Base-by-base conservation (phyloP, 2,888 invertebrate species). In the Callyntrura sp. region DNA sequence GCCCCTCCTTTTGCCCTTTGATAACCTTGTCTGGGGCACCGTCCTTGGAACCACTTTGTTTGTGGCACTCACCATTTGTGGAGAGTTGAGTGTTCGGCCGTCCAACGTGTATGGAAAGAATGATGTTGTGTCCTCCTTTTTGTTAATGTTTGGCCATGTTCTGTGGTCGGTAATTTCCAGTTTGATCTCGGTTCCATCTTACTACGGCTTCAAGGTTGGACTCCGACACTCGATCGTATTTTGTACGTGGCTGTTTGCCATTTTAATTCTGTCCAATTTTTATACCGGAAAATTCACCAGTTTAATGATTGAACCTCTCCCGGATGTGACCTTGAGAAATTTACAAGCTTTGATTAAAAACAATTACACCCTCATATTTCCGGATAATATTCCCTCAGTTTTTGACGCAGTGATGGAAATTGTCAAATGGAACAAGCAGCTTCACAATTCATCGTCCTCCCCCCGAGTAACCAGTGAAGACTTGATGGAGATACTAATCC, bases 211-310 rank as follows among this genome's bases (percentile, higher is more conserved):
- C 2, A 48, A n/a, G 28, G 11, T 14, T 20, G 23, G 20, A 4
- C n/a, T 85, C 0, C 1, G 25, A 6, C 17, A 55, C 20, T 85
- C 85, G 0, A 11, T 51, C 0, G n/a, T 85, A 1, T 73, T 20
- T n/a, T 17, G 2, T 6, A 85, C 23, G 0, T 85, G 85, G 85
- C 11, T 73, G 1, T 57, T 85, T 57, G 73, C 60, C 1, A 25
- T 17, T 28, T 11, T 85, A 14, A 55, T 73, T 0, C 14, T 85
- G 57, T 57, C 55, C 5, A 70, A 85, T 12, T 70, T 57, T 73
- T 85, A 85, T 51, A 73, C 55, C 1, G 85, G 57, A 43, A 73
- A 43, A 20, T 73, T 85, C 20, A 85, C 85, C 0, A 85, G 85
- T 23, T 6, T 85, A 3, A 43, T 85, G 55, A 73, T 85, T 14